phyloP scores from a whole-genome alignment of 2,888 invertebrate genomes.

The Eilema griseolum region DNA sequence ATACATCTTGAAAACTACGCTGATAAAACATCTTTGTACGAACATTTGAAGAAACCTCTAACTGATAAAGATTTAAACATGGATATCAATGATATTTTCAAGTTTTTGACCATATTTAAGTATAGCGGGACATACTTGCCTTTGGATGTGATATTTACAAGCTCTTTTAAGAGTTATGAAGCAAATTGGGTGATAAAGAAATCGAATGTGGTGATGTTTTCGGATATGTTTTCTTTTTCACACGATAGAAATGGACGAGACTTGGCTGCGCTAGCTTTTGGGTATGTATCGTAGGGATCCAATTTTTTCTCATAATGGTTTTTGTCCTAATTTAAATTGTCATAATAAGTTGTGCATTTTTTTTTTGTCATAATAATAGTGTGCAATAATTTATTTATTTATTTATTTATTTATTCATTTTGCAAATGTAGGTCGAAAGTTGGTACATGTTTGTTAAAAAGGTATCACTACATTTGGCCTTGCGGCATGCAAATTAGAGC shows the following conservation, averaged over 20 bases:
- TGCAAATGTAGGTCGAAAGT: too few species aligned
- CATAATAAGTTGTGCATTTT: too few species aligned
- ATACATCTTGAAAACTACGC: slow-evolving; percentile 29
- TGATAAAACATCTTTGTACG: slow-evolving; percentile 20
- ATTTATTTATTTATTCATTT: too few species aligned
- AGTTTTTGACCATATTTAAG: slow-evolving; percentile 38
- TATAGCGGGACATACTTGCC: slow-evolving; percentile 36
- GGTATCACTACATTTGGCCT: too few species aligned
- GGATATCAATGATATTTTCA: slow-evolving; percentile 31
- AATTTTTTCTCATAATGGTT: too few species aligned
- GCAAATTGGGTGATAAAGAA: slow-evolving; percentile 40
- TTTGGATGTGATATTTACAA: slow-evolving; percentile 30
- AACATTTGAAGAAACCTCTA: background rate
- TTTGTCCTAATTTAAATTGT: too few species aligned
- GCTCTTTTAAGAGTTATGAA: slow-evolving; percentile 17
- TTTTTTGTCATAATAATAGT: too few species aligned
- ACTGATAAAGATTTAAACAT: background rate
- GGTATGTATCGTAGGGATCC: background rate
- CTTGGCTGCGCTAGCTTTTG: slow-evolving; percentile 21
- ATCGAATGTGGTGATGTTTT: slow-evolving; percentile 17
- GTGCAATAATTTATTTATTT: too few species aligned
- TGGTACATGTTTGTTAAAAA: too few species aligned
- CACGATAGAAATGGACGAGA: slow-evolving; percentile 23
- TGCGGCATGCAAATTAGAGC: too few species aligned
- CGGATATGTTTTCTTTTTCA: slow-evolving; percentile 40